Evolutionary conservation across 92 coral and sea anemone genomes (phyloP).

Genomic region (Micromussa lordhowensis): DNA sequence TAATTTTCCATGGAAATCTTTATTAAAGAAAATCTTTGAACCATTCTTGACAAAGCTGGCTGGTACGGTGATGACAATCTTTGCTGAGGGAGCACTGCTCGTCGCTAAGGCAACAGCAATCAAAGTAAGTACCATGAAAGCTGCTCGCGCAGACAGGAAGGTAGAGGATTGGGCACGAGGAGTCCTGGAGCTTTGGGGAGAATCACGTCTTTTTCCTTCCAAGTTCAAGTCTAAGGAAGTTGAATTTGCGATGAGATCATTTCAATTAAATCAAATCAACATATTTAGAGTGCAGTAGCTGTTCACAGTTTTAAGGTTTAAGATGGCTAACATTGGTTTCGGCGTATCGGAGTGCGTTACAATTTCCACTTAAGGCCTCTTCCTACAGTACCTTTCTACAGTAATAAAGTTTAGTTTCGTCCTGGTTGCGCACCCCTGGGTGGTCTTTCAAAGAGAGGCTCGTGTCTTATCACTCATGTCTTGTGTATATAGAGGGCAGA

Average conservation of each 20-base stretch:
- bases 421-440: too few species aligned
- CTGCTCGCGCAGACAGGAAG: conserved; percentile 20
- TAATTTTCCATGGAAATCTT: conserved; percentile 68
- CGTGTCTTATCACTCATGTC: too few species aligned
- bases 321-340: neutral
- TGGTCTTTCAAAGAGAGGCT: too few species aligned
- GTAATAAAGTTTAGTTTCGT: too few species aligned
- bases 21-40: conserved; percentile 74
- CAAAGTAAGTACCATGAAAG: conserved; percentile 53
- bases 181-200: conserved; percentile 1
- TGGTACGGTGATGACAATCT: conserved; percentile 67
- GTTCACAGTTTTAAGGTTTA: neutral
- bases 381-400: too few species aligned
- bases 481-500: too few species aligned
- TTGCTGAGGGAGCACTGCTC: conserved; percentile 56
- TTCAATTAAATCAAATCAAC: neutral
- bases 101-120: conserved; percentile 78
- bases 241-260: neutral
- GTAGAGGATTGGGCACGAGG: conserved; percentile 8
- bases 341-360: neutral
- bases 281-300: too few species aligned
- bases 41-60: conserved; percentile 65
- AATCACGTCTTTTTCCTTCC: neutral
- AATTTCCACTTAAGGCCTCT: too few species aligned
- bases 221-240: neutral